Conservation (phyloP, 2,797 vertebrate genomes). For the Helicolenus hilgendorfi region DNA sequence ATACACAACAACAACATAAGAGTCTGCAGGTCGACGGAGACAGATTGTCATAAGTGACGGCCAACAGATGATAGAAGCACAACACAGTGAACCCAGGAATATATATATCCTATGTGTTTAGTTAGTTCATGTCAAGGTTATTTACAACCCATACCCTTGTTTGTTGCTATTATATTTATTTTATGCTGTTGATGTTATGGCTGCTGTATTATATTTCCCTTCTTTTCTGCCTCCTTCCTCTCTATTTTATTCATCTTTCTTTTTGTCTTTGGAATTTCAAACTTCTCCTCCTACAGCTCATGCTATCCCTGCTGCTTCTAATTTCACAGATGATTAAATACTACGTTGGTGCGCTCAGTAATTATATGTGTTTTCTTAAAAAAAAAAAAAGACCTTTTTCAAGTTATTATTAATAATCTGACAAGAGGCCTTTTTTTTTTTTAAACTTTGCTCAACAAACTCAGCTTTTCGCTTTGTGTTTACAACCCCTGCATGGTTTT, state of each 20-base stretch:
- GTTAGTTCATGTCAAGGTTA: background rate
- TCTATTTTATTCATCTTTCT: background rate
- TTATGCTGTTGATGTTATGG: background rate
- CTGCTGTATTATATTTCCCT: background rate
- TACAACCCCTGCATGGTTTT: background rate
- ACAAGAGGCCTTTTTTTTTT: background rate
- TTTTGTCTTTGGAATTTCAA: background rate
- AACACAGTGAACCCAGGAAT: background rate
- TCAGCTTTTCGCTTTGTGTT: background rate
- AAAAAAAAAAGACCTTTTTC: conserved; percentile 5
- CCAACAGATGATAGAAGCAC: background rate
- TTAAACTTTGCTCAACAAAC: background rate
- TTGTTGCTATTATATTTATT: background rate
- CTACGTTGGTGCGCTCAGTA: background rate
- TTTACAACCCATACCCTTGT: background rate
- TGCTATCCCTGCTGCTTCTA: background rate
- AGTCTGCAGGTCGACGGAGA: background rate
- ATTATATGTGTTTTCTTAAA: background rate
- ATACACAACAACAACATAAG: background rate
- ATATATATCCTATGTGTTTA: background rate
- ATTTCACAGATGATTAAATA: conserved; percentile 40
- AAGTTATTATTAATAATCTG: conserved; percentile 5
- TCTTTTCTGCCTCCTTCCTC: background rate
- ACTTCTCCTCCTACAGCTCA: background rate
- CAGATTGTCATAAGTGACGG: background rate